Evolutionary conservation across 37 sponge, comb jelly and placozoan genomes (phyloP).

Genomic region (Cliona cf. orientalis): DNA sequence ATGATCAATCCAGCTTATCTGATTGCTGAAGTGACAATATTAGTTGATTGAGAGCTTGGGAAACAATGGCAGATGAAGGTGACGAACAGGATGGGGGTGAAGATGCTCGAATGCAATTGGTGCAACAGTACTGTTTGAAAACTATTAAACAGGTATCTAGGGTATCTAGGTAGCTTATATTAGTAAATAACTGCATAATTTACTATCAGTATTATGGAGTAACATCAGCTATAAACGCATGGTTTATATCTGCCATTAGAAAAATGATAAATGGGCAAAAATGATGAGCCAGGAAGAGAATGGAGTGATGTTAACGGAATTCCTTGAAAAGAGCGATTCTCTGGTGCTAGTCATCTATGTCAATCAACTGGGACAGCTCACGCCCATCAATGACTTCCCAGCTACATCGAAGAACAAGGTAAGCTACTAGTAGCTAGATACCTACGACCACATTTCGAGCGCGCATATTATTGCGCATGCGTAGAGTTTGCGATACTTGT

Average conservation of each 20-base stretch:
- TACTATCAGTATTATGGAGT: no score
- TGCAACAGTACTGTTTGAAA: constrained; percentile 60
- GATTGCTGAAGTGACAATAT: no score
- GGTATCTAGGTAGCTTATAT: no score
- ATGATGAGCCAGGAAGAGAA: constrained; percentile 92
- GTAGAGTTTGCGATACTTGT: no score
- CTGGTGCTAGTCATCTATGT: constrained; percentile 75
- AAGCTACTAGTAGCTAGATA: no score
- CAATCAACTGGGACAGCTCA: constrained; percentile 72
- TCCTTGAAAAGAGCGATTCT: constrained; percentile 86
- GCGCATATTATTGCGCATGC: no score
- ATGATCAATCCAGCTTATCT: no score
- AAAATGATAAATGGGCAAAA: constrained; percentile 96
- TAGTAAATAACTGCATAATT: no score
- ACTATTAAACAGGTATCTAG: constrained; percentile 78
- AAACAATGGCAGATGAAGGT: constrained; percentile 30
- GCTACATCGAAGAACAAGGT: constrained; percentile 74
- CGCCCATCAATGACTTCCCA: constrained; percentile 80
- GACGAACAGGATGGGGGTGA: constrained; percentile 16
- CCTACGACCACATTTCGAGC: no score
- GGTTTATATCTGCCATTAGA: no score
- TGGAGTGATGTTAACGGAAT: constrained; percentile 72
- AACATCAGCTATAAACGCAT: no score
- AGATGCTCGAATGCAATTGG: constrained; percentile 49
- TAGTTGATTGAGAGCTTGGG: no score